Evolutionary conservation across 2,113 vertebrate species (phyloP), one percentile per base, ranked within the genome.

Genomic region (Gopherus flavomarginatus): DNA sequence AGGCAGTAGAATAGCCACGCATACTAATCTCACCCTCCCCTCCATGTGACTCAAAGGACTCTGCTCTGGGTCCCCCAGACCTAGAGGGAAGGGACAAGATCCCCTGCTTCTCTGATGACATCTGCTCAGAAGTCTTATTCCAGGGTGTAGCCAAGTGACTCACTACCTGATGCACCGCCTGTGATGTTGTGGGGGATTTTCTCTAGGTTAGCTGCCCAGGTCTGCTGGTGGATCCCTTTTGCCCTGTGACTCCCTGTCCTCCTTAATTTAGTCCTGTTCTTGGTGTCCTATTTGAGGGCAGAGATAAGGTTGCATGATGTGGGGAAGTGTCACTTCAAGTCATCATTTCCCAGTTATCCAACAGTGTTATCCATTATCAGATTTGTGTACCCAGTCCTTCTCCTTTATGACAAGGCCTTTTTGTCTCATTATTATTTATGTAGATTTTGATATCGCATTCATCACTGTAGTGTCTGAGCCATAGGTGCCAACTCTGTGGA

Each of bases 61-160:
- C 16, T 1, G 0, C 26, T 38, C 72, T n/a, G 31, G 42, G 62
- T 38, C 0, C 57, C 80, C 47, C 42, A 47, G 57, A 21, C n/a
- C 65, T 11, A 56, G 52, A 8, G 26, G 47, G 89, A 75, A 56
- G 0, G 52, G 52, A 26, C 69, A 3, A 4, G 59, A 3, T 5
- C 12, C 38, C 11, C 0, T 85, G 17, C 8, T 86, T 81, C 17
- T 89, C 2, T 52, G 27, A 0, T 50, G 5, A 6, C 12, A 57
- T 84, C 52, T 86, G 56, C 81, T 87, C 24, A 14, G 29, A 59
- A 16, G 38, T 69, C 21, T 49, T 79, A 24, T n/a, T 88, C 69
- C 87, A 83, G 77, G 81, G 47, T 8, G 27, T 31, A 31, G 57
- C 57, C 27, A 31, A 59, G 57, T 59, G 29, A 31, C 29, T 62